Evolutionary conservation across 2,888 invertebrate species (phyloP), one percentile per base, ranked within the genome.

Genomic region (Neoscelio sp.): DNA sequence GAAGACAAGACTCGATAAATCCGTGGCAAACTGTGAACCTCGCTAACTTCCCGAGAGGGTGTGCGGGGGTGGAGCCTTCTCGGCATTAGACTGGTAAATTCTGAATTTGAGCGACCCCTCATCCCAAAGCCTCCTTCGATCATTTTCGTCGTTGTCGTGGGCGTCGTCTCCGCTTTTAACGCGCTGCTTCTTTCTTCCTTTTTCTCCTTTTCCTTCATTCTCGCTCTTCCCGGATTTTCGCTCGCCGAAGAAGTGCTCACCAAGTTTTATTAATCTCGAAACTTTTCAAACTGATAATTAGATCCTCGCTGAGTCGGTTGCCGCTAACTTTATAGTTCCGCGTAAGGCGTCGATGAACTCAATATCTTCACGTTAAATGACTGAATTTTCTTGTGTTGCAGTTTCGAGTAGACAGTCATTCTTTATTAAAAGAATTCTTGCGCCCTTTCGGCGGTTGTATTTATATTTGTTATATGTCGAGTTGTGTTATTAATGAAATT

Each of bases 241-340:
- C 54, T 65, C 30, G 60, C 13, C 40, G 38, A 10, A 23, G 50
- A 54, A 40, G 64, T 33, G 38, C 54, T 48, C 48, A 18, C 50
- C 78, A 84, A 88, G 86, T 88, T 89, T 89, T 88, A 89, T 89
- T 89, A 89, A 89, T 89, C 87, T 88, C 84, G 80, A 87, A 88
- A 88, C 84, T 89, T 88, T 83, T 81, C 82, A 82, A 87, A 86
- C 88, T 87, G 87, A 88, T 88, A 89, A 89, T 88, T 89, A 89
- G 88, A 89, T 87, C 86, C 86, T 81, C 33, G 62, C 56, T 30
- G 58, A 71, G 60, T 54, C 46, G 60, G 33, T 60, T 48, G 52
- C 38, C 48, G 23, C 52, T 62, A 71, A 74, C 62, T 78, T 70
- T 44, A 68, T 62, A 56, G 56, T 54, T 62, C 23, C 54, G 40